Evolutionary conservation across 1,140 invertebrate species (phyloP).

Genomic region (Bombus sylvicola): DNA sequence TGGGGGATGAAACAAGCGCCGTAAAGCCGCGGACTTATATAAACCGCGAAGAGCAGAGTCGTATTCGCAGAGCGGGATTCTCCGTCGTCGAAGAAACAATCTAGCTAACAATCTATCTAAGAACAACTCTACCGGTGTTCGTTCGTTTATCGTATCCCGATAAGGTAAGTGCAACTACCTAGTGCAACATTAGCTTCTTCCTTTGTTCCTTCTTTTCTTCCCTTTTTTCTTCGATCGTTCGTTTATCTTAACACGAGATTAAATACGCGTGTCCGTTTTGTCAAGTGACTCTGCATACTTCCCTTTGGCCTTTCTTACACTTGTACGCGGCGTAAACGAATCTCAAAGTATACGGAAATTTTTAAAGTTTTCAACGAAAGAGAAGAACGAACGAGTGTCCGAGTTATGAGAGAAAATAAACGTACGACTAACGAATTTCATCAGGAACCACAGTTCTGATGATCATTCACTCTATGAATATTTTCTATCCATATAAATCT

Average conservation of each 20-base stretch:
- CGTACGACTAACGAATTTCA: not conserved
- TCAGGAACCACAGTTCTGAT: not conserved
- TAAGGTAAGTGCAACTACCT: conserved; percentile 15
- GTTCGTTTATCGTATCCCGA: no score
- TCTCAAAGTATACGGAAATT: not conserved
- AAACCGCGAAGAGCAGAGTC: conserved; percentile 61
- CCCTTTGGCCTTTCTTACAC: not conserved
- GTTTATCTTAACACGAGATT: not conserved
- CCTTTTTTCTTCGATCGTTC: not conserved
- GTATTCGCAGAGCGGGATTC: conserved; percentile 60
- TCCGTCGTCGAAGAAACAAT: conserved; percentile 38
- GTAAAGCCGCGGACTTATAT: conserved; percentile 72
- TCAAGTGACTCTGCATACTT: not conserved
- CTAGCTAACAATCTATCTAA: not conserved
- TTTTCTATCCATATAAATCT: not conserved
- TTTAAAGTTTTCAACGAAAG: not conserved
- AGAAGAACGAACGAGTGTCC: not conserved
- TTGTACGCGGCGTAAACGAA: not conserved
- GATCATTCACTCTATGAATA: not conserved
- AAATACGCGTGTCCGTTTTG: not conserved
- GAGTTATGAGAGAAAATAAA: not conserved
- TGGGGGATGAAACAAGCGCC: conserved; percentile 47
- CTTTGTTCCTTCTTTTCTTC: not conserved
- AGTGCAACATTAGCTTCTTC: no score
- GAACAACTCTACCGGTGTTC: not conserved